Base-by-base conservation (phyloP, 2,113 vertebrate genomes). In the Anolis sagrei region DNA sequence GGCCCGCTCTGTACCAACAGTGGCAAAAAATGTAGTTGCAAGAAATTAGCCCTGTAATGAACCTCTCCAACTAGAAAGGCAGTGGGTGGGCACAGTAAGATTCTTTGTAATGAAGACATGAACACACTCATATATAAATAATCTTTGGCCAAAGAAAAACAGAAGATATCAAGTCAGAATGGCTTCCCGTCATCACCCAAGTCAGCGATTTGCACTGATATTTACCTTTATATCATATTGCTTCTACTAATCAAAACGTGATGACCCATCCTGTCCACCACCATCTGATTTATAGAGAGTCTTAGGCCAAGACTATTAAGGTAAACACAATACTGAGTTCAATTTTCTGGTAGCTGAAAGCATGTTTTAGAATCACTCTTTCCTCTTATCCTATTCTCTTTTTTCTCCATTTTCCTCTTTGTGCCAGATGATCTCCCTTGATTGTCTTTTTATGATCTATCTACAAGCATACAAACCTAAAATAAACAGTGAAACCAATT, bases 391-490 rank as follows among this genome's bases (percentile, higher is more conserved):
- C 76, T 58, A 36, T 61, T 54, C 54, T 82, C 51, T 54, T 32
- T 82, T 73, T 61, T 34, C 32, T 34, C 39, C 39, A 44, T 44
- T 44, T 82, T 82, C 81, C 81, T 73, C 61, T 68, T 68, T 76
- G 74, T 32, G 54, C 74, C 82, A 77, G 82, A 84, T 84, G 74
- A 74, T 36, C 74, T 76, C 29, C 48, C 61, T 84, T 77, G 74
- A 76, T 76, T 84, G 74, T 49, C 44, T 84, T 76, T 84, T 77
- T 77, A 76, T 64, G 73, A 64, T 77, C 74, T 66, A 68, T 76
- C 82, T 77, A 76, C 62, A 84, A 44, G n/a, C 82, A 51, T 84
- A 44, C 66, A 84, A 76, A 84, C 51, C 74, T 84, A 84, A 76
- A 84, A 75, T 58, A 75, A 83, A 83, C 54, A 62, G 70, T 75